These are phyloP conservation scores for Busseola fusca DNA, from an alignment of 2,888 invertebrate genomes.

Conservation along the genomic window DNA sequence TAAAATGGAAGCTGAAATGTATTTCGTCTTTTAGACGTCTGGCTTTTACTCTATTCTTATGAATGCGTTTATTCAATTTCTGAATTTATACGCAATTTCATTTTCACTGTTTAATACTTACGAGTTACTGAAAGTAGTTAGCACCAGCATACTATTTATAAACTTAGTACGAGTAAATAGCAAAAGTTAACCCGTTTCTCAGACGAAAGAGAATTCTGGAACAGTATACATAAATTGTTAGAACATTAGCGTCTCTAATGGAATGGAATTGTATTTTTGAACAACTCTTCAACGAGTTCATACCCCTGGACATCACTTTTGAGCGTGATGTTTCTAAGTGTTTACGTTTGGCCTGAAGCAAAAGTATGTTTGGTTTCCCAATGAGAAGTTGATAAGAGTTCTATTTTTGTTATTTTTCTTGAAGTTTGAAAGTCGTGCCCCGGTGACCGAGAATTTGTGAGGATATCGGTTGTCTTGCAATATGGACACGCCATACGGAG, in stretches of 20 bases:
- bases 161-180: neutral
- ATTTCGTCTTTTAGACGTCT: conserved; percentile 21
- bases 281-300: conserved; percentile 3
- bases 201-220: neutral
- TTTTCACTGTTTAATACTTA: neutral
- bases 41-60: conserved; percentile 9
- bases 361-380: neutral
- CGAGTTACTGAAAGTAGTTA: neutral
- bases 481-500: no score
- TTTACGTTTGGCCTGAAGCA: neutral
- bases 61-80: conserved; percentile 14
- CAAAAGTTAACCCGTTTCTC: neutral
- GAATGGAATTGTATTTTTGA: conserved; percentile 11
- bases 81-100: neutral
- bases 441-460: neutral
- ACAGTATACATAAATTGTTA: neutral
- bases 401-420: neutral
- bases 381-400: neutral
- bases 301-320: conserved; percentile 12
- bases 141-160: neutral
- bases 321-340: neutral
- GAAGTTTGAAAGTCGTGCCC: neutral
- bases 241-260: conserved; percentile 13
- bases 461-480: neutral
- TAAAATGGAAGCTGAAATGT: conserved; percentile 21